Evolutionary conservation across 2,888 invertebrate species (phyloP).

Genomic region (Lithosia quadra): DNA sequence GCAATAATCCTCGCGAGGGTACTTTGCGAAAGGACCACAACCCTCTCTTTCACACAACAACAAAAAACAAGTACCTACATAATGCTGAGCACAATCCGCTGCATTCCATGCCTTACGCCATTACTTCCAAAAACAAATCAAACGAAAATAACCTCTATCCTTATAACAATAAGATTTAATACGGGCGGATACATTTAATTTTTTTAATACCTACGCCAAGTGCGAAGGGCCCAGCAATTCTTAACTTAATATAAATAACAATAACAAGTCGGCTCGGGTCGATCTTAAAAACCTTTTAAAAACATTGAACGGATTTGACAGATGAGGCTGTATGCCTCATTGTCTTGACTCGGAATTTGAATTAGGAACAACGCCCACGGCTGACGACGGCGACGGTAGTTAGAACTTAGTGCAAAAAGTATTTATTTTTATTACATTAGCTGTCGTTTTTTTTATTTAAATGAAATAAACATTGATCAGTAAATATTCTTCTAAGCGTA

Average conservation of each 20-base stretch:
- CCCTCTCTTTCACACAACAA: slow-evolving; percentile 74
- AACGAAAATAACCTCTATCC: slow-evolving; percentile 35
- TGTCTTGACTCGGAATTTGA: slow-evolving; percentile 63
- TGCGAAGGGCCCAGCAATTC: slow-evolving; percentile 82
- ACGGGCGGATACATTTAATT: slow-evolving; percentile 43
- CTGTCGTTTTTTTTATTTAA: background rate
- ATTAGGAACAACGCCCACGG: slow-evolving; percentile 48
- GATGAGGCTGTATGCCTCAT: slow-evolving; percentile 68
- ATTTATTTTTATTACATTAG: slow-evolving; percentile 25
- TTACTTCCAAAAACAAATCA: slow-evolving; percentile 60
- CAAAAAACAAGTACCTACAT: slow-evolving; percentile 85
- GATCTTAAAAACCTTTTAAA: slow-evolving; percentile 76
- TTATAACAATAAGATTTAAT: slow-evolving; percentile 57
- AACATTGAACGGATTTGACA: slow-evolving; percentile 81
- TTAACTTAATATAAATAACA: slow-evolving; percentile 84
- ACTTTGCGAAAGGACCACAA: slow-evolving; percentile 79
- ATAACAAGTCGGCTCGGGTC: slow-evolving; percentile 77
- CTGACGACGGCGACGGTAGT: slow-evolving; percentile 29
- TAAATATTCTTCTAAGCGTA: background rate
- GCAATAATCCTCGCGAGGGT: slow-evolving; percentile 81
- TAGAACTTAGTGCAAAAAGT: slow-evolving; percentile 29
- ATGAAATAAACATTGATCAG: background rate
- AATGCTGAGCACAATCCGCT: slow-evolving; percentile 79
- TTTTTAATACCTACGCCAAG: slow-evolving; percentile 69
- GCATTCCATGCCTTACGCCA: slow-evolving; percentile 79